Percentiles rank a stretch among this genome's conserved stretches.
Evolutionary conservation across 2,113 vertebrate species (phyloP).

Genomic region (Arenaria interpres): DNA sequence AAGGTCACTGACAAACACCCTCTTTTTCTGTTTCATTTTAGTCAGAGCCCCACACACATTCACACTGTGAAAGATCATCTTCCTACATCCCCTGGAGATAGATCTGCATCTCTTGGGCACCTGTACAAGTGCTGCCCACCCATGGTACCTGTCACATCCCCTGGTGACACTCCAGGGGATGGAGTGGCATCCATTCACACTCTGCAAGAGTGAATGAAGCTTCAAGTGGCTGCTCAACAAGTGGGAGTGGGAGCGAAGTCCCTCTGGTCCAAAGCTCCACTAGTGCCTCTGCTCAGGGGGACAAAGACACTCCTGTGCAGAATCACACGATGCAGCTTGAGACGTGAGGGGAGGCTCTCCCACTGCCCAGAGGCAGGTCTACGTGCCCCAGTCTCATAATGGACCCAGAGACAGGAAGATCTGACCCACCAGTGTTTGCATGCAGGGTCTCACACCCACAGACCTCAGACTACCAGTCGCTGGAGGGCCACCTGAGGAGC

Average conservation of each 20-base stretch:
- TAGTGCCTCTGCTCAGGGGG: background rate
- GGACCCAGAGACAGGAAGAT: background rate
- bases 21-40: background rate
- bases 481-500: background rate
- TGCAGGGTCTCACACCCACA: background rate
- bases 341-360: too few species aligned
- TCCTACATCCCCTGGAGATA: background rate
- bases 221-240: background rate
- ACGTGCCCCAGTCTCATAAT: rapidly evolving
- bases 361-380: background rate
- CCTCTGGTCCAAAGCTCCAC: background rate
- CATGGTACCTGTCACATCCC: too few species aligned
- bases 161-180: background rate
- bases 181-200: too few species aligned
- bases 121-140: background rate
- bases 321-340: background rate
- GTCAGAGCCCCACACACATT: background rate
- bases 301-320: background rate
- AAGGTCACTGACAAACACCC: background rate
- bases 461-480: background rate
- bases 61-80: background rate
- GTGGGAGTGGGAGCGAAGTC: rapidly evolving
- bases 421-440: rapidly evolving
- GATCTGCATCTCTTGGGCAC: background rate
- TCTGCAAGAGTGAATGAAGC: background rate